Evolutionary conservation across 2,888 invertebrate species (phyloP), one percentile per base, ranked within the genome.

Genomic region (Nematopogon swammerdamellus): DNA sequence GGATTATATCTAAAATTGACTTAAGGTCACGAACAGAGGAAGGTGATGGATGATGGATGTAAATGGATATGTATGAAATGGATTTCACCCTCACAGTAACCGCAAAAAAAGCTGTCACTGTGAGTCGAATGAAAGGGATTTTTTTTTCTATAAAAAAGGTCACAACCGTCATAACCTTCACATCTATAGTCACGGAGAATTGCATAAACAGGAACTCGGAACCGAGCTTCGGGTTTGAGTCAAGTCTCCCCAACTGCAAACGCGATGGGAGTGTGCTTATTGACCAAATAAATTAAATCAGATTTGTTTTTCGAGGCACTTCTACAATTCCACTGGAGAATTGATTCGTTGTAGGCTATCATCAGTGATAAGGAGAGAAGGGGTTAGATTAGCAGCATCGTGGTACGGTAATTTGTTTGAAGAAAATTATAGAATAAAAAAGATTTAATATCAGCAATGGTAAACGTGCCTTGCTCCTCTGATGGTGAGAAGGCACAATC

Each of bases 81-180:
- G 3, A 4, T 14, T 36, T 36, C 36, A 36, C 14, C 36, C 36
- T 3, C 36, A 14, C 36, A 14, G 36, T 14, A 4, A 36, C 36
- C 3, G 36, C 36, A 36, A 14, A 14, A n/a, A 36, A 36, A 14
- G n/a, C 36, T 14, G n/a, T 36, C 36, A 14, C 36, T 14, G 14
- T 36, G 36, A 14, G 36, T 4, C 36, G 36, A 14, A 14, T 8
- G 14, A 36, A 36, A 14, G 36, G 36, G 14, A 14, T 8, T 36
- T 36, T 36, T 14, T 36, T 36, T 8, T 47, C 18, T 10, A 43
- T 16, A 19, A 43, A 16, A 14, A 42, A n/a, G 16, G 42, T n/a
- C 43, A 42, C 42, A 19, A 18, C 47, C 47, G 14, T 19, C 47
- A 47, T 46, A 46, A 10, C 46, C 46, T 14, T 46, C 46, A 17